Evolutionary conservation across 2,797 vertebrate genomes (phyloP), one percentile per base, ranked within the genome.

Genomic region (Chanos chanos): DNA sequence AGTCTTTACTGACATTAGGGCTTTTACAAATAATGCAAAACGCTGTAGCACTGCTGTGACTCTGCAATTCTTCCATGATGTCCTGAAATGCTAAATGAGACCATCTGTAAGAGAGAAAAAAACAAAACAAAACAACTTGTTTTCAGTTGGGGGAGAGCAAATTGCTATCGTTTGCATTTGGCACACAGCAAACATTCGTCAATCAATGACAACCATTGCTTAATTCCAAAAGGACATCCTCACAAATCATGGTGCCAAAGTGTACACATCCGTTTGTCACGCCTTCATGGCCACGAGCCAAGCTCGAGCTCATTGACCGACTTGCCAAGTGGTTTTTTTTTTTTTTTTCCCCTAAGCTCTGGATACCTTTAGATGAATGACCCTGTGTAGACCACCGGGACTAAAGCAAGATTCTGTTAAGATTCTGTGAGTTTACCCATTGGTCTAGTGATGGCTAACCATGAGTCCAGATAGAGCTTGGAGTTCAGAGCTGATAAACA

Each of bases 401-500:
- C 43, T 40, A 36, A 47, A 56, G 57, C 48, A 61, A 54, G 58
- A 61, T 44, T 53, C 36, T 21, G 48, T 61, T 45, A 50, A 51
- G 60, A 65, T 68, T 52, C 48, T 50, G 5, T 6, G 24, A 48
- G 30, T 41, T 55, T 22, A 36, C 19, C 16, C 22, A 62, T 66
- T 53, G 37, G 53, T 41, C 52, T 50, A 59, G 58, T 19, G 37
- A 59, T 3, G 18, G 30, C 13, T 37, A 39, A 48, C 19, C 31
- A 41, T 19, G 45, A 55, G 54, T n/a, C n/a, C 13, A 24, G 30
- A 66, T 65, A 58, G 21, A 56, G 50, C 19, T 3, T 24, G 45
- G 57, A 47, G 51, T 41, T n/a, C n/a, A n/a, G 34, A 53, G 62
- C 57, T 60, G 72, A 77, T 74, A 73, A 74, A 58, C 71, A 64